Conservation (phyloP, 2,113 vertebrate genomes). For the Martes martes region DNA sequence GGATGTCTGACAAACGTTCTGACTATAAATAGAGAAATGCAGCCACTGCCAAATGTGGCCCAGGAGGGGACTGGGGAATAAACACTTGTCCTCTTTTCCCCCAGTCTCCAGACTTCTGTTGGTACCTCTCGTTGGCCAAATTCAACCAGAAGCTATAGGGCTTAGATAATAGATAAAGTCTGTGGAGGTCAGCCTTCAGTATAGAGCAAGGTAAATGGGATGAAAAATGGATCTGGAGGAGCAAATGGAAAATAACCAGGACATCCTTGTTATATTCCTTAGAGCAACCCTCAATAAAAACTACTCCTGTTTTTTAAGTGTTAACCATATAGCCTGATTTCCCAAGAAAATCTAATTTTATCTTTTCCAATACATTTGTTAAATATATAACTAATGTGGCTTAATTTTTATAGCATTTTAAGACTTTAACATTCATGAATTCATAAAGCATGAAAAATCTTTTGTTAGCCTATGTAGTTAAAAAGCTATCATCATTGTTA, state of each 20-base stretch:
- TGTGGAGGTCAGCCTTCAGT: not conserved
- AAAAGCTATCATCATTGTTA: conserved; percentile 38
- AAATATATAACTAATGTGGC: conserved; percentile 13
- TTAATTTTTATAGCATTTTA: conserved; percentile 50
- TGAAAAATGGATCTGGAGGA: not conserved
- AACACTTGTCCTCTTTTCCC: conserved; percentile 5
- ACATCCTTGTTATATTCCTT: not conserved
- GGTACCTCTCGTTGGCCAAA: not conserved
- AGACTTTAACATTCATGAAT: conserved; percentile 51
- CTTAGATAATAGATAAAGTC: not conserved
- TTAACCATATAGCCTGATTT: not conserved
- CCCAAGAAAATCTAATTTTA: conserved; percentile 33
- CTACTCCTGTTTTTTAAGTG: not conserved
- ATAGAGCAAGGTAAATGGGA: not conserved
- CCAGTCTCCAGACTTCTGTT: not conserved
- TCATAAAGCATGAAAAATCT: conserved; percentile 41
- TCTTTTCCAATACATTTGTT: not conserved
- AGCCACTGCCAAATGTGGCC: conserved; percentile 26
- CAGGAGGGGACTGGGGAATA: not conserved
- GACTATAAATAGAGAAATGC: conserved; percentile 50
- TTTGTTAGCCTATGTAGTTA: conserved; percentile 44
- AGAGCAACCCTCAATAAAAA: conserved; percentile 25
- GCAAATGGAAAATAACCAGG: not conserved
- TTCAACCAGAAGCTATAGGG: not conserved
- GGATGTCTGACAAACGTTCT: conserved; percentile 8